Evolutionary conservation across 2,113 vertebrate genomes (phyloP).

Genomic region (Ochotona curzoniae): DNA sequence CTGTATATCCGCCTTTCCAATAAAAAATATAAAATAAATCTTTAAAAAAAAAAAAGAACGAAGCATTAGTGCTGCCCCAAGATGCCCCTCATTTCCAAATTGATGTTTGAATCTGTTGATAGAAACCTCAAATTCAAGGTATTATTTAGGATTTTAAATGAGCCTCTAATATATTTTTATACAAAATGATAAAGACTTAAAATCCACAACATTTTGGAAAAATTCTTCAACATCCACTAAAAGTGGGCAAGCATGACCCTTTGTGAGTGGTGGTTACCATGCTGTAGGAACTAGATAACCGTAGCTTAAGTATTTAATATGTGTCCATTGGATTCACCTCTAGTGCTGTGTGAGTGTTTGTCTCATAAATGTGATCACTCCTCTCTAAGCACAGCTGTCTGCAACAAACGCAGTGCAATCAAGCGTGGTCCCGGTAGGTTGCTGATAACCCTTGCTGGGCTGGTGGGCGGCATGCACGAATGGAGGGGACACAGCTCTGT

Average conservation of each 20-base stretch:
- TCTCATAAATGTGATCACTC: neutral
- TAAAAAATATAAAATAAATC: too few relatives aligned
- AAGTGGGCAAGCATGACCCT: neutral
- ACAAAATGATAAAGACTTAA: neutral
- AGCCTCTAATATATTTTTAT: neutral
- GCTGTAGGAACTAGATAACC: neutral
- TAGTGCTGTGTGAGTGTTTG: neutral
- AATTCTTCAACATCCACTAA: neutral
- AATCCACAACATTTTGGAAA: neutral
- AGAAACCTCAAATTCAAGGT: neutral
- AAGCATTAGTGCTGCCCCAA: too few relatives aligned
- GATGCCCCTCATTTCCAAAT: neutral
- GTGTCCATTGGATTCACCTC: neutral
- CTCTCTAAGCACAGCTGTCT: neutral
- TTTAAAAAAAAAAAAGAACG: too few relatives aligned
- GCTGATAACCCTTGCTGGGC: accelerated
- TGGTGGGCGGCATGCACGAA: too few relatives aligned
- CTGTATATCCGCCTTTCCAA: too few relatives aligned
- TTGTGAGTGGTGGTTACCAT: neutral
- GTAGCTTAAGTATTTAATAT: neutral
- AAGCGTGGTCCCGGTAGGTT: neutral
- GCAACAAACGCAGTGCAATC: neutral
- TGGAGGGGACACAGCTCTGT: accelerated
- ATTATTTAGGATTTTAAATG: constrained; percentile 8
- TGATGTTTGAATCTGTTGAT: neutral